phyloP scores from a whole-genome alignment of 2,113 vertebrate genomes.

The Heterocephalus glaber region DNA sequence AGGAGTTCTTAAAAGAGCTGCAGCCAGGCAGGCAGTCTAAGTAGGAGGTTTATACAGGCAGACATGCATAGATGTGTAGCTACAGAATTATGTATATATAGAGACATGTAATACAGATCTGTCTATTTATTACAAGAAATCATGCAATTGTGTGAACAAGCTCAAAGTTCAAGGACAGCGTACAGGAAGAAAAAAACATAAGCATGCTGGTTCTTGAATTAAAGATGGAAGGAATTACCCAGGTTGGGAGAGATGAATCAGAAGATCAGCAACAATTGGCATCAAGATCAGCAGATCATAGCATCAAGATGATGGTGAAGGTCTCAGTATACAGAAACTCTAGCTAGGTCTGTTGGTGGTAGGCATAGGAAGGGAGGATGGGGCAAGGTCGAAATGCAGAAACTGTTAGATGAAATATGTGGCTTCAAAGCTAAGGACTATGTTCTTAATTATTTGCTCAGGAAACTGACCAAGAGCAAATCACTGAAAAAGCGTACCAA shows the following conservation, averaged over 20 bases:
- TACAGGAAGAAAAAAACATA: background rate
- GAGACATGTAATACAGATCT: background rate
- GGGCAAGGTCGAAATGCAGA: background rate
- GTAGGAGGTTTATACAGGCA: background rate
- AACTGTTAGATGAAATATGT: background rate
- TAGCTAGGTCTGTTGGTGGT: too few relatives aligned
- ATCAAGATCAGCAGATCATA: background rate
- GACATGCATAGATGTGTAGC: background rate
- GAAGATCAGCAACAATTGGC: too few relatives aligned
- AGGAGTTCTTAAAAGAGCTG: background rate
- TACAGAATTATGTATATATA: background rate
- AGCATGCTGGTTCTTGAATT: background rate
- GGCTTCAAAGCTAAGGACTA: background rate
- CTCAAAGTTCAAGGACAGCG: background rate
- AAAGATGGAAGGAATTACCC: background rate
- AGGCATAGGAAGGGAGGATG: too few relatives aligned
- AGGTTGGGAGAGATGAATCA: background rate
- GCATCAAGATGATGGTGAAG: fast-evolving
- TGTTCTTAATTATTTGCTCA: background rate
- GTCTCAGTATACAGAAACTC: background rate
- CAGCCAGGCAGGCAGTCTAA: background rate
- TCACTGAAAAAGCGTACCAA: background rate
- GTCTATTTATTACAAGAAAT: background rate
- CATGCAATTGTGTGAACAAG: background rate
- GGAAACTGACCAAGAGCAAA: background rate